phyloP scores from a whole-genome alignment of 1,140 invertebrate genomes.

The Trichogramma pretiosum region DNA sequence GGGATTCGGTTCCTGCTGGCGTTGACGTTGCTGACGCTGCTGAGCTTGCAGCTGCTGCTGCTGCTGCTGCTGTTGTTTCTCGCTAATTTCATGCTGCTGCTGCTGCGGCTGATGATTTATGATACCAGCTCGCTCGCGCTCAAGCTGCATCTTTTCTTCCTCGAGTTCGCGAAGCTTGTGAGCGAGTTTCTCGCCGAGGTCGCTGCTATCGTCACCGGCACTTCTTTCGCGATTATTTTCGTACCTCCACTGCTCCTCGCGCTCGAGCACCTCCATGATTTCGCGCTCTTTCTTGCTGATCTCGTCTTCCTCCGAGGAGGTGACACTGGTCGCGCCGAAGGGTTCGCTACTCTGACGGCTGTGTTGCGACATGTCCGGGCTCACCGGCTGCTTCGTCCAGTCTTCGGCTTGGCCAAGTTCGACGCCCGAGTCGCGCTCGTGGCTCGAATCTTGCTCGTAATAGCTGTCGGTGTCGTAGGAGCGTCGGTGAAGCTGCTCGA shows the following conservation, averaged over 20 bases:
- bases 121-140: conserved; percentile 39
- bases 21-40: conserved; percentile 28
- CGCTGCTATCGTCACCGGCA: conserved; percentile 43
- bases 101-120: conserved; percentile 27
- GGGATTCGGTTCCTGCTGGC: conserved; percentile 27
- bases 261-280: conserved; percentile 62
- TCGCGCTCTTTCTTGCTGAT: conserved; percentile 61
- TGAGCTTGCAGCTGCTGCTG: too few relatives aligned
- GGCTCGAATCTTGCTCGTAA: conserved; percentile 43
- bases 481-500: conserved; percentile 59
- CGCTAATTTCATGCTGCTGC: conserved; percentile 30
- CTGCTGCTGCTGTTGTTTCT: conserved; percentile 27
- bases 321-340: conserved; percentile 53
- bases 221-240: conserved; percentile 36
- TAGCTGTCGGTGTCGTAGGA: conserved; percentile 49
- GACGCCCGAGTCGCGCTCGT: conserved; percentile 63
- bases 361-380: conserved; percentile 58
- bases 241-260: conserved; percentile 54
- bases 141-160: conserved; percentile 46
- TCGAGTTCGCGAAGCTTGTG: conserved; percentile 48
- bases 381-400: conserved; percentile 51
- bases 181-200: conserved; percentile 47
- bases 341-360: conserved; percentile 69
- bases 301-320: conserved; percentile 64
- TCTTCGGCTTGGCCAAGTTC: conserved; percentile 53